Evolutionary conservation across 23 tunicate species (phyloP).

Genomic region (Styela clava): DNA sequence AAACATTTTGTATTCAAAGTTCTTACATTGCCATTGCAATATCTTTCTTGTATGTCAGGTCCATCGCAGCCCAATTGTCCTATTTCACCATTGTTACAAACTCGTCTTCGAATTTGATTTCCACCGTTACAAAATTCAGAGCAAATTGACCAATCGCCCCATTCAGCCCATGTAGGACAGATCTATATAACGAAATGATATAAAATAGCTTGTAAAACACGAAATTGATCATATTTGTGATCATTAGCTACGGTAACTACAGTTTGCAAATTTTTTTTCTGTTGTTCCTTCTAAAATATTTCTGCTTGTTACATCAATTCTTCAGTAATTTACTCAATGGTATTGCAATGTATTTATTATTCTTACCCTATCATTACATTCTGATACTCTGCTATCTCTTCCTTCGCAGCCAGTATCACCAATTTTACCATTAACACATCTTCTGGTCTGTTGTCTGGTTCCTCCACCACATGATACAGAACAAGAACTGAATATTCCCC

Average conservation of each 20-base stretch:
- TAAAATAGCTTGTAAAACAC: background rate
- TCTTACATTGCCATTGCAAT: slow-evolving; percentile 44
- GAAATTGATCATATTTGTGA: too few relatives aligned
- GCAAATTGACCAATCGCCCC: slow-evolving; percentile 78
- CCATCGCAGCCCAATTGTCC: slow-evolving; percentile 62
- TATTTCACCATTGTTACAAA: slow-evolving; percentile 43
- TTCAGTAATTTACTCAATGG: too few relatives aligned
- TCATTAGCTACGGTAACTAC: too few relatives aligned
- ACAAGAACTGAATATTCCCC: slow-evolving; percentile 56
- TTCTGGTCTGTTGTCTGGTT: slow-evolving; percentile 34
- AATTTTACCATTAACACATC: slow-evolving; percentile 59
- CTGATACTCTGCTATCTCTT: slow-evolving; percentile 19
- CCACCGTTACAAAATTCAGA: slow-evolving; percentile 69
- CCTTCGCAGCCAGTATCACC: slow-evolving; percentile 53
- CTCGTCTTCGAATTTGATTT: slow-evolving; percentile 34
- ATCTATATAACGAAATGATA: slow-evolving; percentile 22
- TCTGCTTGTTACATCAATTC: too few relatives aligned
- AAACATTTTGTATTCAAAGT: too few relatives aligned
- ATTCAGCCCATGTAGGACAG: slow-evolving; percentile 66
- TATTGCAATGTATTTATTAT: background rate
- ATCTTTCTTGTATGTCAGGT: slow-evolving; percentile 10
- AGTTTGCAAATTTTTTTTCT: too few relatives aligned
- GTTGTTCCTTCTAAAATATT: too few relatives aligned
- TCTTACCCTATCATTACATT: slow-evolving; percentile 31
- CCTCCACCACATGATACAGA: slow-evolving; percentile 55